Evolutionary conservation across 2,113 vertebrate genomes (phyloP), one percentile per base, ranked within the genome.

Genomic region (Coptodon bakossiorum): DNA sequence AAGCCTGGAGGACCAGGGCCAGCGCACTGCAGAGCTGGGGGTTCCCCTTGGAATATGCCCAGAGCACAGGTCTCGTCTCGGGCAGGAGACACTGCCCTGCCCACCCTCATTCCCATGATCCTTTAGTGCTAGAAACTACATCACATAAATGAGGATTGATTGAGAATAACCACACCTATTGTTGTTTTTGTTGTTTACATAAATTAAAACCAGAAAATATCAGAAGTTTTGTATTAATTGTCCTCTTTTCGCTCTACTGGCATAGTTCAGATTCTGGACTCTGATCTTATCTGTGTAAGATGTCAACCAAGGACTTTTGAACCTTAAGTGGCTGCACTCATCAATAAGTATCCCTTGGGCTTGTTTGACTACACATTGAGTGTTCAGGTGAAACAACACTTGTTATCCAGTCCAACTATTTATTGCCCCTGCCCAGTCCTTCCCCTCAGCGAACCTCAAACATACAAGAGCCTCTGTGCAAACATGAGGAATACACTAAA

Each of bases 311-410:
- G 88, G 86, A 81, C 27, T 80, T 78, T 80, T 52, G 90, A 86
- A 80, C 87, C 83, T 24, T 22, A 57, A 31, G 54, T 40, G 81
- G 86, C 68, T 4, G 27, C 24, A 38, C 14, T 76, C 68, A 73
- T 88, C 66, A 82, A 78, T 68, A 31, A 45, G 48, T 80, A 27
- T 59, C 63, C 83, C 59, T 54, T 82, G 16, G 85, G 80, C 80
- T 78, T 90, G 81, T 90, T 86, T 91, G 87, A 86, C 80, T 54
- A 61, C 84, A 84, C 80, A 84, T 14, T 88, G 85, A 91, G 80
- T 88, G 88, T 80, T 92, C 89, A 92, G 91, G 91, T 91, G 87
- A 90, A 93, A 92, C 86, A 92, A 91, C 88, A 89, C 84, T 19
- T 50, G 80, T 91, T 83, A 91, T 93, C 80, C 85, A 57, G 86